Evolutionary conservation across 2,888 invertebrate species (phyloP).

Genomic region (Buathra laborator): DNA sequence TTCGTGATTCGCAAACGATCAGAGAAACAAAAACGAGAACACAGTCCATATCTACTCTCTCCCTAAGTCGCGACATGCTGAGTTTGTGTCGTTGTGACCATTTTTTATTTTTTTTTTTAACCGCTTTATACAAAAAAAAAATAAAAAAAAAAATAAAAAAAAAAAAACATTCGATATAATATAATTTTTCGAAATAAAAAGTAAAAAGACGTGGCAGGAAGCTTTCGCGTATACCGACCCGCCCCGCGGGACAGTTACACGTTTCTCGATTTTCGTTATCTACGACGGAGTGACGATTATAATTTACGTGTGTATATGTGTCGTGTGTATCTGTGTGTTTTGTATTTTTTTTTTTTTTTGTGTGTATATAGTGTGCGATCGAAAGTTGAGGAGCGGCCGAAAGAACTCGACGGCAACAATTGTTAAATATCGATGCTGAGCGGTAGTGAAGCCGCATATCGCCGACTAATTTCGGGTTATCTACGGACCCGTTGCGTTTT

Average conservation of each 20-base stretch:
- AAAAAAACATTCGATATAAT: constrained; percentile 7
- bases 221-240: constrained; percentile 54
- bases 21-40: constrained; percentile 22
- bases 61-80: constrained; percentile 67
- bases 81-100: constrained; percentile 51
- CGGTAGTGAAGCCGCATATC: neutral
- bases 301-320: neutral
- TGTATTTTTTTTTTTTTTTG: neutral
- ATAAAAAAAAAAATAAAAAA: constrained; percentile 21
- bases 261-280: constrained; percentile 27
- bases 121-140: constrained; percentile 46
- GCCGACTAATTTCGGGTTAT: neutral
- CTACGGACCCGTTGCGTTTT: neutral
- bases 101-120: constrained; percentile 7
- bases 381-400: constrained; percentile 19
- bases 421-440: neutral
- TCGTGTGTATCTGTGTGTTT: constrained; percentile 17
- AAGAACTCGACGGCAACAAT: constrained; percentile 6
- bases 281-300: constrained; percentile 45
- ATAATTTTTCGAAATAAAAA: constrained; percentile 1
- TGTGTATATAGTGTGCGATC: constrained; percentile 16
- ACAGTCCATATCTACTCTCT: constrained; percentile 71
- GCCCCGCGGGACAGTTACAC: constrained; percentile 56
- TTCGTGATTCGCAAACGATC: constrained; percentile 13
- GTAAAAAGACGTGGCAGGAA: constrained; percentile 60